Evolutionary conservation across 1,140 invertebrate genomes (phyloP).

Genomic region (Zaprionus davidi): DNA sequence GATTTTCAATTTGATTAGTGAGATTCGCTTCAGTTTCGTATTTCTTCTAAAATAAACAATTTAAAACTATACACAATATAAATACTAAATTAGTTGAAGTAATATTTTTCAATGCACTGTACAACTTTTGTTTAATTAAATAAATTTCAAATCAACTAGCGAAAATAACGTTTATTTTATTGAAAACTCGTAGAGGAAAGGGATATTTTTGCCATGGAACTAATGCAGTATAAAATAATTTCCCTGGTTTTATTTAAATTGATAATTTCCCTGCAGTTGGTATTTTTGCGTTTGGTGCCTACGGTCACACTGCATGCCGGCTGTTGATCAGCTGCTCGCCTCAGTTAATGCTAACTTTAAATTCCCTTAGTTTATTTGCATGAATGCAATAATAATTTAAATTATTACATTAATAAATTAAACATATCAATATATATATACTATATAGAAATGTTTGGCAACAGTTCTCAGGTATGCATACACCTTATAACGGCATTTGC

Average conservation of each 20-base stretch:
- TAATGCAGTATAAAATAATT: background rate
- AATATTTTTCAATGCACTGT: constrained; percentile 68
- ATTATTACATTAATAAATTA: background rate
- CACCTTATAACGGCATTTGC: constrained; percentile 3
- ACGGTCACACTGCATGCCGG: constrained; percentile 48
- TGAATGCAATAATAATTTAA: background rate
- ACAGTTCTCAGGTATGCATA: background rate
- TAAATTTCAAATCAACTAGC: constrained; percentile 66
- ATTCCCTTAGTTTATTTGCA: background rate
- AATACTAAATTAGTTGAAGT: constrained; percentile 57
- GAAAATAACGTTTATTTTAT: constrained; percentile 9
- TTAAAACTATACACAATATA: constrained; percentile 56
- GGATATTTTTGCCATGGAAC: background rate
- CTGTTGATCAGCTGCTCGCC: constrained; percentile 24
- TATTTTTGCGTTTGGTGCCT: background rate
- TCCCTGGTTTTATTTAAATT: background rate
- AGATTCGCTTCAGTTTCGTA: constrained; percentile 54
- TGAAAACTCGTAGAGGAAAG: too few species aligned
- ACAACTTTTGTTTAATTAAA: constrained; percentile 68
- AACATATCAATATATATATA: background rate
- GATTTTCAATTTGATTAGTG: constrained; percentile 49
- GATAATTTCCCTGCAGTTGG: background rate
- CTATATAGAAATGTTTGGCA: background rate
- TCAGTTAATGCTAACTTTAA: background rate
- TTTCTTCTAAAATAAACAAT: constrained; percentile 53